Conservation (phyloP, 1,140 invertebrate genomes). For the Coenobita brevimanus region DNA sequence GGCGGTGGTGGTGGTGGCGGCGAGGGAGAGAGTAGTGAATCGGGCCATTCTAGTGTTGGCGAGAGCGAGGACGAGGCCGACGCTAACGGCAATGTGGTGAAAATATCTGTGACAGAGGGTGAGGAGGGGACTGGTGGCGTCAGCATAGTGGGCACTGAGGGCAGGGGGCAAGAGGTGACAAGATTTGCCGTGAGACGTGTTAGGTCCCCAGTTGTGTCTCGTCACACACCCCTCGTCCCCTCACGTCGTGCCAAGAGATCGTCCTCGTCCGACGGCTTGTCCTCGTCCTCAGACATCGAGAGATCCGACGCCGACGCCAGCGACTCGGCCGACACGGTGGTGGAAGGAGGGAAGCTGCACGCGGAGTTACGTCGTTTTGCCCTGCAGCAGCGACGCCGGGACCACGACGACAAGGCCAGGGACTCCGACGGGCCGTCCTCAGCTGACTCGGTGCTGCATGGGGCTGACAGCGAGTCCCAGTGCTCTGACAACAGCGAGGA, state of each 20-base stretch:
- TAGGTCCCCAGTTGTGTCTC: constrained; percentile 49
- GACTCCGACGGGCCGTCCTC: constrained; percentile 64
- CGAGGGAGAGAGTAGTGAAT: constrained; percentile 51
- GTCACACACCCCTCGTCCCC: constrained; percentile 60
- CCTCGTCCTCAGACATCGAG: constrained; percentile 68
- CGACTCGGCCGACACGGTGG: constrained; percentile 68
- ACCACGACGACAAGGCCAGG: constrained; percentile 59
- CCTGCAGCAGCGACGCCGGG: constrained; percentile 47
- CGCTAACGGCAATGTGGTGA: constrained; percentile 58
- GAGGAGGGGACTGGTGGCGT: constrained; percentile 72
- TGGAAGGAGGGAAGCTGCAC: constrained; percentile 64
- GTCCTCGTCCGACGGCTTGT: constrained; percentile 69
- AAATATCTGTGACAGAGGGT: constrained; percentile 55
- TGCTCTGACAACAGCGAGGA: constrained; percentile 69
- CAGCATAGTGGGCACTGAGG: constrained; percentile 77
- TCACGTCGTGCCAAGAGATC: constrained; percentile 66
- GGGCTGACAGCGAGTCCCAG: constrained; percentile 68
- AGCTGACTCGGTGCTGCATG: constrained; percentile 63
- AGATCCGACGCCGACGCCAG: constrained; percentile 67
- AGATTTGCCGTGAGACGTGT: constrained; percentile 52
- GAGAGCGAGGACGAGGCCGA: constrained; percentile 63
- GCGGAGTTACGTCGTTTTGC: constrained; percentile 58
- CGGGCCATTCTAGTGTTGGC: constrained; percentile 63
- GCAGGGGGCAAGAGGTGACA: constrained; percentile 30
- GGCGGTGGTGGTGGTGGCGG: not conserved